These are phyloP conservation scores for Creontiades dilutus DNA, from an alignment of 2,888 invertebrate species.

Conservation along the genomic window DNA sequence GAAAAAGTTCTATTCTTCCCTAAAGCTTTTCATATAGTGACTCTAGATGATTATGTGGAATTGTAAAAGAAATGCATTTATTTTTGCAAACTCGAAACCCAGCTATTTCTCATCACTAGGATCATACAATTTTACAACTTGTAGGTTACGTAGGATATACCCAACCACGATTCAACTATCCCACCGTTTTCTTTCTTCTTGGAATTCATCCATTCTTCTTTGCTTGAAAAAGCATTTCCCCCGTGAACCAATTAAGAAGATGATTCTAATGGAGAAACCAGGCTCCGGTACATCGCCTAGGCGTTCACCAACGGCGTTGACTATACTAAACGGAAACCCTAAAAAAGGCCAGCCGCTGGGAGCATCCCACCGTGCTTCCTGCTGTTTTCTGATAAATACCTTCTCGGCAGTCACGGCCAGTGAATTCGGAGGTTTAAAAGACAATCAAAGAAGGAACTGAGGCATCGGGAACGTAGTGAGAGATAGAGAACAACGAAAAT, in stretches of 20 bases:
- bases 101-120: too few species aligned
- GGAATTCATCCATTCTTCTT: not conserved
- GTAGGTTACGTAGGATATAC: not conserved
- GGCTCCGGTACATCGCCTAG: constrained; percentile 13
- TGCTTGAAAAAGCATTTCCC: not conserved
- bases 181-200: not conserved
- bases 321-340: not conserved
- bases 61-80: too few species aligned
- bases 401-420: not conserved
- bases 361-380: not conserved
- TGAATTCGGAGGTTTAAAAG: not conserved
- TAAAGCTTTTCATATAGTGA: too few species aligned
- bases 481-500: not conserved
- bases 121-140: too few species aligned
- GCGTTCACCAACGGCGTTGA: not conserved
- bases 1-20: too few species aligned
- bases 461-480: not conserved
- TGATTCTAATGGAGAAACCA: not conserved
- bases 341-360: not conserved
- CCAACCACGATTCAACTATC: not conserved
- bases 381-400: constrained; percentile 16
- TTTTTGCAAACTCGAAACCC: too few species aligned
- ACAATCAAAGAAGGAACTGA: constrained; percentile 1
- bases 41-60: too few species aligned
- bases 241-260: not conserved